A percentile compares a stretch with the other conserved stretches of the same genome.
These are phyloP conservation scores for Apus apus DNA, from an alignment of 2,113 vertebrate genomes.

Conservation along the genomic window DNA sequence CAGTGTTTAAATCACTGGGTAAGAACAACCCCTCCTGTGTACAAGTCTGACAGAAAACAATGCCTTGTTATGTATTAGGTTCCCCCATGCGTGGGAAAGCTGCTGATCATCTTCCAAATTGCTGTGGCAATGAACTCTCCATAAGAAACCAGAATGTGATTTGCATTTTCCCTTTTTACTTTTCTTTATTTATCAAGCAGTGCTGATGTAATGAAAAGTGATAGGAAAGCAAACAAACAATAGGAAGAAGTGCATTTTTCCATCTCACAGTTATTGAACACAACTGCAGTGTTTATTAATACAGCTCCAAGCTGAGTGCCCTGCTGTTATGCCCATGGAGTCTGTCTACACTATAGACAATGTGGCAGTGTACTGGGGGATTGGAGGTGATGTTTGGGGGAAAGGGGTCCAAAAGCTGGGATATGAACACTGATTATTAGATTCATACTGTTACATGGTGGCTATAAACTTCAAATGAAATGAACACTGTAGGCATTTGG, in stretches of 20 bases:
- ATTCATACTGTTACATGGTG: background rate
- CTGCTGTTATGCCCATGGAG: background rate
- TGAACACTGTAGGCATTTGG: background rate
- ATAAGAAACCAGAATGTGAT: background rate
- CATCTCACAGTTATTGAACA: background rate
- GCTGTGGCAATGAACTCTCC: background rate
- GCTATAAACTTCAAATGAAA: background rate
- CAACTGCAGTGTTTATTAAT: background rate
- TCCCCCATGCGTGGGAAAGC: constrained; percentile 7
- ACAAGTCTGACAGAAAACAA: constrained; percentile 7
- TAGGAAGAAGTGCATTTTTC: background rate
- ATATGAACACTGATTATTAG: background rate
- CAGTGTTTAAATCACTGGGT: constrained; percentile 96
- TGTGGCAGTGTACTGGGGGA: background rate
- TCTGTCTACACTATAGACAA: background rate
- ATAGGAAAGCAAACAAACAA: background rate
- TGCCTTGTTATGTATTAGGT: constrained; percentile 1
- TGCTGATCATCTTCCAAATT: background rate
- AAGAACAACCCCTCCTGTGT: constrained; percentile 53
- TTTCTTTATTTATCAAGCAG: background rate
- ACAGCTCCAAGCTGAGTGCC: background rate
- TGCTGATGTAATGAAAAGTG: constrained; percentile 16
- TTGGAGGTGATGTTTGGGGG: background rate
- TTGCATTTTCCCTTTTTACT: background rate
- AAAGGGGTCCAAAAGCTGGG: background rate